phyloP scores from a whole-genome alignment of 2,797 vertebrate species.

The Notoglanidium macrostoma region DNA sequence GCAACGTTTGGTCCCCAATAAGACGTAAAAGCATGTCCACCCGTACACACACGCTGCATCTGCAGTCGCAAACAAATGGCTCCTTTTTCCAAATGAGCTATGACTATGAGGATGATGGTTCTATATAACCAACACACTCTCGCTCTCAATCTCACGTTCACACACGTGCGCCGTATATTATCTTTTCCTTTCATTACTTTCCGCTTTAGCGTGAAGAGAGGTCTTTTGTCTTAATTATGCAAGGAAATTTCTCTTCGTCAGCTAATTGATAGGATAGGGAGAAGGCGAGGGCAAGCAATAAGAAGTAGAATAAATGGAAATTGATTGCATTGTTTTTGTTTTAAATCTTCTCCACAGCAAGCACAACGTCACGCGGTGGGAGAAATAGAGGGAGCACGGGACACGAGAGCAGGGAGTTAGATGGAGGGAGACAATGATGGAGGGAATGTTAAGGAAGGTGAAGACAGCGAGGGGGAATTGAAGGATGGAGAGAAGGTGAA shows the following conservation, averaged over 20 bases:
- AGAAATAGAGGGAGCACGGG: constrained; percentile 48
- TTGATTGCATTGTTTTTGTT: constrained; percentile 78
- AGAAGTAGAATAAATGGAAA: constrained; percentile 58
- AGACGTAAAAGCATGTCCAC: background rate
- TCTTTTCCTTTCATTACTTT: constrained; percentile 78
- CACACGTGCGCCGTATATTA: constrained; percentile 37
- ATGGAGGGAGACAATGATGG: constrained; percentile 62
- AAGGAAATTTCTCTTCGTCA: constrained; percentile 71
- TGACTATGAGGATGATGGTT: constrained; percentile 26
- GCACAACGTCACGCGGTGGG: constrained; percentile 53
- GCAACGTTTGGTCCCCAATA: background rate
- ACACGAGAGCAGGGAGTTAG: constrained; percentile 31
- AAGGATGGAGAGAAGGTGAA: constrained; percentile 53
- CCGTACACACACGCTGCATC: constrained; percentile 58
- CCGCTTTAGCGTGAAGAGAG: constrained; percentile 76
- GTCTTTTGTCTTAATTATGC: constrained; percentile 75
- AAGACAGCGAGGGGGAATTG: constrained; percentile 53
- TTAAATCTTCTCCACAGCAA: constrained; percentile 68
- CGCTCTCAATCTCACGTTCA: constrained; percentile 13
- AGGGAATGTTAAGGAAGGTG: constrained; percentile 58
- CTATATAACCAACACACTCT: constrained; percentile 41
- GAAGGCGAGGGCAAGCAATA: constrained; percentile 56
- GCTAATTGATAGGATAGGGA: constrained; percentile 69
- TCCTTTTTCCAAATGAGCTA: constrained; percentile 36
- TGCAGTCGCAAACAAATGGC: constrained; percentile 41